These are phyloP conservation scores for Manduca sexta DNA, from an alignment of 1,140 invertebrate genomes.

Conservation along the genomic window DNA sequence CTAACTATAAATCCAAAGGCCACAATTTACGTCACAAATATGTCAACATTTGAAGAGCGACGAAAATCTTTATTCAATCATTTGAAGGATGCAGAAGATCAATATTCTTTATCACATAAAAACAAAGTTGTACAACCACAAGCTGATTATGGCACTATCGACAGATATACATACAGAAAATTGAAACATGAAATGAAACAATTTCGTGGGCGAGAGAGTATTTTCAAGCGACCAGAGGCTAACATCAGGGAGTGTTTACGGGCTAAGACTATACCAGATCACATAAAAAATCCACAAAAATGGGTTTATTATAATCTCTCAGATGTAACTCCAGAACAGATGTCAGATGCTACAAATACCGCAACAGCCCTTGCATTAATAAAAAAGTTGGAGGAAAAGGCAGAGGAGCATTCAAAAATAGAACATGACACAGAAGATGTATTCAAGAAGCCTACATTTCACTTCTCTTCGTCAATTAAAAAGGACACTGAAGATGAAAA, in stretches of 20 bases:
- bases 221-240: conserved; percentile 81
- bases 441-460: conserved; percentile 70
- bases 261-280: conserved; percentile 76
- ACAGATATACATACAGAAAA: conserved; percentile 43
- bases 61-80: conserved; percentile 72
- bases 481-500: conserved; percentile 54
- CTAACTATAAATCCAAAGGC: too few species aligned
- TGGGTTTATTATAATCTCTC: conserved; percentile 84
- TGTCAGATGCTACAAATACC: conserved; percentile 82
- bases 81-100: conserved; percentile 73
- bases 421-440: conserved; percentile 38
- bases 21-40: conserved; percentile 11
- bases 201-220: conserved; percentile 82
- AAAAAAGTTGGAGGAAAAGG: conserved; percentile 76
- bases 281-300: conserved; percentile 82
- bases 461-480: conserved; percentile 47
- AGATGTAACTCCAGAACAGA: conserved; percentile 80
- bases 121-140: conserved; percentile 48
- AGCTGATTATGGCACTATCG: conserved; percentile 47
- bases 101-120: conserved; percentile 59
- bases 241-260: conserved; percentile 74
- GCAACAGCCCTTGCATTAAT: conserved; percentile 82
- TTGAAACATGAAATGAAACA: conserved; percentile 69
- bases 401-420: conserved; percentile 35
- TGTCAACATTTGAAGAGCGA: conserved; percentile 70